Evolutionary conservation across 2,888 invertebrate genomes (phyloP).

Genomic region (Dilophus febrilis): DNA sequence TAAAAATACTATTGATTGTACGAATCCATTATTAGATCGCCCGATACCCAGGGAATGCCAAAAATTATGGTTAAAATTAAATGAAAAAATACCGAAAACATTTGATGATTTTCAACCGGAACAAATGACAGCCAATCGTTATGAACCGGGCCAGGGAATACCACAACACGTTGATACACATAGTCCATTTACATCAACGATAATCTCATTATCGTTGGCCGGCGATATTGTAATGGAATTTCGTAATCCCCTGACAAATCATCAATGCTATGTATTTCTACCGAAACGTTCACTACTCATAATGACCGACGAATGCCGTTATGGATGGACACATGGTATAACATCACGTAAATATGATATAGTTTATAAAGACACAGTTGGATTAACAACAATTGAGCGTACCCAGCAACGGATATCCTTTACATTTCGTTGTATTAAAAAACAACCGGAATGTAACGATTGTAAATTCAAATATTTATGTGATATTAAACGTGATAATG

Average conservation of each 20-base stretch:
- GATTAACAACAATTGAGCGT: conserved; percentile 37
- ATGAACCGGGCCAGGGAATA: conserved; percentile 79
- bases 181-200: conserved; percentile 78
- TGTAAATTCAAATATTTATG: conserved; percentile 50
- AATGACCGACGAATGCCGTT: conserved; percentile 65
- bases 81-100: conserved; percentile 29
- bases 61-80: conserved; percentile 36
- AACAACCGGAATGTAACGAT: conserved; percentile 34
- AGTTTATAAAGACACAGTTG: conserved; percentile 33
- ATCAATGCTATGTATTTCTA: conserved; percentile 43
- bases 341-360: conserved; percentile 67
- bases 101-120: conserved; percentile 41
- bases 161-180: conserved; percentile 92
- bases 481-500: conserved; percentile 37
- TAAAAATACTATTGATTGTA: conserved; percentile 65
- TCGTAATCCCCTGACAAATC: conserved; percentile 37
- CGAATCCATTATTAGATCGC: conserved; percentile 39
- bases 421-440: conserved; percentile 50
- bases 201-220: conserved; percentile 72
- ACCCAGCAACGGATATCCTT: conserved; percentile 59
- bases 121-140: conserved; percentile 73
- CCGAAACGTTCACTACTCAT: conserved; percentile 57
- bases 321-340: conserved; percentile 79
- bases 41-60: conserved; percentile 54
- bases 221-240: conserved; percentile 83